Conservation (phyloP, 2,113 vertebrate species). For the Halcyon senegalensis region DNA sequence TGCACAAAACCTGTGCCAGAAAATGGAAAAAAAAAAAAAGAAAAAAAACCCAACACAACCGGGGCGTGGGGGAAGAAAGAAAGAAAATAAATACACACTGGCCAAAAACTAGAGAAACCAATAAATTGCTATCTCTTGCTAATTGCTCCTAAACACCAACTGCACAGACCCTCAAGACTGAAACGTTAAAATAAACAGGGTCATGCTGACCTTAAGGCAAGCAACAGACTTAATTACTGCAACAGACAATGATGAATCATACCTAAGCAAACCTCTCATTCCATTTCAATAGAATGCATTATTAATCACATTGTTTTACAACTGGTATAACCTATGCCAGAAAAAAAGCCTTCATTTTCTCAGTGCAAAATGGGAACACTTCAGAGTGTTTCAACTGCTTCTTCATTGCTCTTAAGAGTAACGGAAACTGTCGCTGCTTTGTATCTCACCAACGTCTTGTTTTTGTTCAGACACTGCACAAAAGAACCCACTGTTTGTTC, state of each 20-base stretch:
- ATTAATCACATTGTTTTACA: slow-evolving; percentile 45
- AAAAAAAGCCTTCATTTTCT: not conserved
- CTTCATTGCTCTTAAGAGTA: not conserved
- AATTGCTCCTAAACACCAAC: not conserved
- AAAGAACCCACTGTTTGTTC: not conserved
- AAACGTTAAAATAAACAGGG: slow-evolving; percentile 45
- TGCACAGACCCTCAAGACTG: not conserved
- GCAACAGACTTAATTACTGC: slow-evolving; percentile 43
- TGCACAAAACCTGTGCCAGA: not conserved
- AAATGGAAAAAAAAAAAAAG: not conserved
- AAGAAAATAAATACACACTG: not conserved
- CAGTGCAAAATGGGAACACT: not conserved
- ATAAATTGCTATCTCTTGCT: not conserved
- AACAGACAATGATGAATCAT: slow-evolving; percentile 56
- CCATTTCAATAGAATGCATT: slow-evolving; percentile 23
- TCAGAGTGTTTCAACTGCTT: not conserved
- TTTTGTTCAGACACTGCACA: not conserved
- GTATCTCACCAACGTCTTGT: not conserved
- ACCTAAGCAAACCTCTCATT: slow-evolving; percentile 17
- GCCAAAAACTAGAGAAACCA: not conserved
- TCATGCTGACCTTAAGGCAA: slow-evolving; percentile 53
- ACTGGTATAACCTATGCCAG: not conserved
- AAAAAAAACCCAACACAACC: not conserved
- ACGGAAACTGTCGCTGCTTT: not conserved
- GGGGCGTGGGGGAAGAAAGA: not conserved